These are phyloP conservation scores for Tetropium fuscum DNA, from an alignment of 2,888 invertebrate species.

Conservation along the genomic window DNA sequence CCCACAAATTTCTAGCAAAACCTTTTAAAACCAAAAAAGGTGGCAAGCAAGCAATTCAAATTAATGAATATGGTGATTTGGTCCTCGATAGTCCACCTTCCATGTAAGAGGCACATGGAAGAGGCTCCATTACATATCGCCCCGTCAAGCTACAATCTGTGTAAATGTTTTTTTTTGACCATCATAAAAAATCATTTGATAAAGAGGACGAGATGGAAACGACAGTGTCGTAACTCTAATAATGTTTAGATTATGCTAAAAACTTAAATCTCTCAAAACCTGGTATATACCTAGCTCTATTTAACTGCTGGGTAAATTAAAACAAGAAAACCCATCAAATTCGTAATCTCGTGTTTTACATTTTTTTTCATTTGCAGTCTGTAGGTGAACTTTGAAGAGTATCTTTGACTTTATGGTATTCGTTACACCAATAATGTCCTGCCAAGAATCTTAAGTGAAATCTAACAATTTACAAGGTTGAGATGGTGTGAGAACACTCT, in stretches of 20 bases:
- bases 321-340: slow-evolving; percentile 29
- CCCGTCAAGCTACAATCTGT: slow-evolving; percentile 12
- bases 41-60: too few relatives aligned
- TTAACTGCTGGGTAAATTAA: slow-evolving; percentile 30
- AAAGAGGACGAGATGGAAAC: slow-evolving; percentile 5
- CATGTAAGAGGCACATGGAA: too few relatives aligned
- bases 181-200: slow-evolving; percentile 9
- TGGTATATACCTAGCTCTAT: slow-evolving; percentile 11
- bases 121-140: slow-evolving; percentile 1
- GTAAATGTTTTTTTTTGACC: too few relatives aligned
- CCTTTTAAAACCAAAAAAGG: too few relatives aligned
- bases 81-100: slow-evolving; percentile 12
- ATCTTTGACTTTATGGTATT: slow-evolving; percentile 2
- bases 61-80: slow-evolving; percentile 23
- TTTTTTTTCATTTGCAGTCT: neutral
- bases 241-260: slow-evolving; percentile 1
- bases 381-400: neutral
- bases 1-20: slow-evolving; percentile 8
- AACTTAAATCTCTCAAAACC: slow-evolving; percentile 21
- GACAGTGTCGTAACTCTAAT: slow-evolving; percentile 1
- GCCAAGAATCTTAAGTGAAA: slow-evolving; percentile 31
- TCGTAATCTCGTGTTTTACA: slow-evolving; percentile 23
- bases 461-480: slow-evolving; percentile 32
- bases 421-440: neutral
- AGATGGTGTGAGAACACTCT: slow-evolving; percentile 29